Percentiles rank a stretch among this genome's conserved stretches.
Evolutionary conservation across 2,797 vertebrate species (phyloP).

Genomic region (Acanthis flammea): DNA sequence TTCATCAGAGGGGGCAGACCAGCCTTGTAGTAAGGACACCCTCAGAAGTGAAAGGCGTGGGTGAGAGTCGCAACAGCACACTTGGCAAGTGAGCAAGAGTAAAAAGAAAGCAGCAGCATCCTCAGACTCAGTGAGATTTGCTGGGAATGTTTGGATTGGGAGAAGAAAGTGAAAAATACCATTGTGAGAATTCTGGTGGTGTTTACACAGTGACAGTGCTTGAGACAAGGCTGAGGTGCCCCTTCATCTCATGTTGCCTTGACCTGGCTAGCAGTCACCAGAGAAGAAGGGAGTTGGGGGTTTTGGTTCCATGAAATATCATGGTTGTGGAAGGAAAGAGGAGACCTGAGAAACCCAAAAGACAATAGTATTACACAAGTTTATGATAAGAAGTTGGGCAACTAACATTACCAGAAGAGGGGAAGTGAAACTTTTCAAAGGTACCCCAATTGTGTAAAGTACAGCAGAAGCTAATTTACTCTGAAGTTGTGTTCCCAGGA

Average conservation of each 20-base stretch:
- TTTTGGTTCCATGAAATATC: background rate
- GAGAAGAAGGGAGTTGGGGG: background rate
- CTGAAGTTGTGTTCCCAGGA: background rate
- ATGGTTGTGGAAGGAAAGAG: background rate
- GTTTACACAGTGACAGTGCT: background rate
- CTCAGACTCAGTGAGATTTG: background rate
- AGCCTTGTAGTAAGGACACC: background rate
- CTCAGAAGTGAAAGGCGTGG: background rate
- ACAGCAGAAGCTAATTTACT: background rate
- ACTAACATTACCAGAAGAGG: constrained; percentile 17
- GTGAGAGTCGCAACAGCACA: background rate
- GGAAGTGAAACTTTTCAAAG: background rate
- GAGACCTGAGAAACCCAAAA: background rate
- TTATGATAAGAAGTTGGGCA: background rate
- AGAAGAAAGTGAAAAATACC: background rate
- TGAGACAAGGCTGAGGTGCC: background rate
- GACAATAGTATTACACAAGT: background rate
- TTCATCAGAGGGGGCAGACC: background rate
- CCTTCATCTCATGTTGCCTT: background rate
- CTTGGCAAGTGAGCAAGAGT: background rate
- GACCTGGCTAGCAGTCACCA: background rate
- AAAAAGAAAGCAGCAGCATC: background rate
- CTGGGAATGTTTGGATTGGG: background rate
- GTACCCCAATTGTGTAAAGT: background rate
- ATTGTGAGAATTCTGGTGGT: background rate